A percentile compares a stretch with the other conserved stretches of the same genome.
Evolutionary conservation across 2,888 invertebrate genomes (phyloP).

Genomic region (Cryptus armator): DNA sequence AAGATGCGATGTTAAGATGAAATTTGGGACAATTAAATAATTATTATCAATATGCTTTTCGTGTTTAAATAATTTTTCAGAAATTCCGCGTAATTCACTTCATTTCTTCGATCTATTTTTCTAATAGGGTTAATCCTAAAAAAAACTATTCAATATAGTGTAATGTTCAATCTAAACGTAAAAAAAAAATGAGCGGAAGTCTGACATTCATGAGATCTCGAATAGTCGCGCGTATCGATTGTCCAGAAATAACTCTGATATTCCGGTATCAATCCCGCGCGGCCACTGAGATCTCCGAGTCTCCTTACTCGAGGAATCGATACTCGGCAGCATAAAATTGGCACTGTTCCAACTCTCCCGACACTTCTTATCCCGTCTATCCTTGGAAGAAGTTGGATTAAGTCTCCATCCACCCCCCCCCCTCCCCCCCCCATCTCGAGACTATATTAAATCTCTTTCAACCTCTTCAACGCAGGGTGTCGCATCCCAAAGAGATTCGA

Average conservation of each 20-base stretch:
- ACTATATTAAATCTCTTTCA: conserved; percentile 12
- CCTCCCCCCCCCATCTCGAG: not conserved
- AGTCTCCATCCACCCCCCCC: not conserved
- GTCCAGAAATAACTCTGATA: conserved; percentile 1
- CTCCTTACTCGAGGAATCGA: conserved; percentile 20
- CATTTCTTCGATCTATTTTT: no score
- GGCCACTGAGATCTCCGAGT: not conserved
- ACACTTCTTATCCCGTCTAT: not conserved
- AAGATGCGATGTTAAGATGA: no score
- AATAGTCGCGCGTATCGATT: not conserved
- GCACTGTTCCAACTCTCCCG: conserved; percentile 19
- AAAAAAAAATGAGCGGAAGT: no score
- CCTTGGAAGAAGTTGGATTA: not conserved
- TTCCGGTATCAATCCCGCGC: not conserved
- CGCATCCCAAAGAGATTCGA: not conserved
- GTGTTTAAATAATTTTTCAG: no score
- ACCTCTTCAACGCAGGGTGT: not conserved
- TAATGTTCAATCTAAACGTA: no score
- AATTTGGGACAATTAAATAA: no score
- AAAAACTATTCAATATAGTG: no score
- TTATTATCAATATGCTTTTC: no score
- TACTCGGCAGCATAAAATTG: conserved; percentile 37
- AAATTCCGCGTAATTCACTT: no score
- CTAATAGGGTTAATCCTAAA: no score
- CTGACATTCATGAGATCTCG: no score